Conservation (phyloP, 2,113 vertebrate species). For the Entomyzon cyanotis region DNA sequence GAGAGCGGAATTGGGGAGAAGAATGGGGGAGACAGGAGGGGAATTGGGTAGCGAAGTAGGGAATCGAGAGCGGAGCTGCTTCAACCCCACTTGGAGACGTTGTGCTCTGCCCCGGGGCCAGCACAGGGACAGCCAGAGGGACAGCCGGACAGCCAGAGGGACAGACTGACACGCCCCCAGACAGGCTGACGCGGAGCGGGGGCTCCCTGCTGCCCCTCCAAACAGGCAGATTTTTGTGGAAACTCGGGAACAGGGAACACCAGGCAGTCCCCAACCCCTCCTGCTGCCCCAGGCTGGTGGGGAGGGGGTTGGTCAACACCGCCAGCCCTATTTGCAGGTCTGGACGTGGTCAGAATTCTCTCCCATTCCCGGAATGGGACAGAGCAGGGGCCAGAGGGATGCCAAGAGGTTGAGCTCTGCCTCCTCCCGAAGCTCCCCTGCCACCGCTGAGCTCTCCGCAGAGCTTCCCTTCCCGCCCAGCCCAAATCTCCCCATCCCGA, state of each 20-base stretch:
- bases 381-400: rapidly evolving
- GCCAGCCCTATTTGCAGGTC: not conserved
- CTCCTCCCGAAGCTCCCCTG: not conserved
- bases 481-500: not conserved
- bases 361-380: not conserved
- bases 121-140: not conserved
- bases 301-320: not conserved
- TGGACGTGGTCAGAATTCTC: not conserved
- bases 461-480: not conserved
- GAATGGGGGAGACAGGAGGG: rapidly evolving
- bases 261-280: rapidly evolving
- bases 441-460: rapidly evolving
- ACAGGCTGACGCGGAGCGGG: not conserved
- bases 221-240: rapidly evolving
- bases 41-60: rapidly evolving
- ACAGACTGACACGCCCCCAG: not conserved
- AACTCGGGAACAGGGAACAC: not conserved
- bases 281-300: rapidly evolving
- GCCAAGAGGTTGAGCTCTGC: not conserved
- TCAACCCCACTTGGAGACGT: not conserved
- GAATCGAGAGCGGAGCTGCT: not conserved
- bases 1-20: rapidly evolving
- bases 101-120: not conserved
- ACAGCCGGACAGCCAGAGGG: not conserved
- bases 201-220: not conserved